Evolutionary conservation across 2,113 vertebrate species (phyloP).

Genomic region (Pomatorhinus ruficollis): DNA sequence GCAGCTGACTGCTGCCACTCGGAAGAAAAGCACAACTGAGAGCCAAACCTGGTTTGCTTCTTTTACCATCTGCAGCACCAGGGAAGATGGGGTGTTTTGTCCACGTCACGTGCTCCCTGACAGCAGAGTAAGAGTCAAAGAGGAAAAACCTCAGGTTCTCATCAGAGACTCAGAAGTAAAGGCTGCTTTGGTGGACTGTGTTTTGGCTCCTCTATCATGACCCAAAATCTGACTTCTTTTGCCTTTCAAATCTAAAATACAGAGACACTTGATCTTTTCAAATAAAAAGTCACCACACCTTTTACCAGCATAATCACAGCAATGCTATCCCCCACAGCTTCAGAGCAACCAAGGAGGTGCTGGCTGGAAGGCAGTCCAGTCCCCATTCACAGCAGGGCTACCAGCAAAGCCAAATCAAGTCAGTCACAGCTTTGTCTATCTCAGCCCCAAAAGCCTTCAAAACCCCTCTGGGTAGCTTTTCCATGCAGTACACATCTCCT

Average conservation of each 20-base stretch:
- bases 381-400: neutral
- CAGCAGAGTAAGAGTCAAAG: neutral
- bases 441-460: neutral
- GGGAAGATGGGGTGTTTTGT: neutral
- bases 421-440: neutral
- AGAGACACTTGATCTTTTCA: neutral
- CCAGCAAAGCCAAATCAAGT: neutral
- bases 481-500: neutral
- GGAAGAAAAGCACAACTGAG: neutral
- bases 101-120: neutral
- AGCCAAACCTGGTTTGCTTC: neutral
- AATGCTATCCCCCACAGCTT: fast-evolving
- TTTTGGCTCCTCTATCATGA: neutral
- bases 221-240: neutral
- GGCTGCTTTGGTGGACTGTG: neutral
- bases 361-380: neutral
- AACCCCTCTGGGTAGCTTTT: neutral
- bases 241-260: neutral
- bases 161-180: neutral
- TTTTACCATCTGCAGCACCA: neutral
- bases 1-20: slow-evolving; percentile 16
- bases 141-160: neutral
- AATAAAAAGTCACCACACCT: fast-evolving
- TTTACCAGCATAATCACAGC: neutral
- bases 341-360: neutral